Conservation (phyloP, 1,140 invertebrate species). For the Tribolium castaneum region DNA sequence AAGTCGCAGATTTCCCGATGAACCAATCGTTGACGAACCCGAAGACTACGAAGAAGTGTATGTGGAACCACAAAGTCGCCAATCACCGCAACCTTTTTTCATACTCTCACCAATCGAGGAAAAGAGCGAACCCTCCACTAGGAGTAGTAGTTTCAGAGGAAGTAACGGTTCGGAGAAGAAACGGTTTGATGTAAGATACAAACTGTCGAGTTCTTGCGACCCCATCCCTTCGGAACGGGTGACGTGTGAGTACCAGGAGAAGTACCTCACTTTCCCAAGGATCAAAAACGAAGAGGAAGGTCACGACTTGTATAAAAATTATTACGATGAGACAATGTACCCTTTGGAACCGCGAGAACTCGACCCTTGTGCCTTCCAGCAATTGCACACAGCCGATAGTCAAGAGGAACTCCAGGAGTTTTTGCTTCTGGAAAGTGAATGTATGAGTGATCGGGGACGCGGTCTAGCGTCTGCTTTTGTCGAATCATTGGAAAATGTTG, state of each 20-base stretch:
- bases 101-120: conserved; percentile 71
- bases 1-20: conserved; percentile 4
- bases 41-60: conserved; percentile 35
- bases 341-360: conserved; percentile 71
- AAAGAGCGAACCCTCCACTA: conserved; percentile 68
- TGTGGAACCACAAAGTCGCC: not conserved
- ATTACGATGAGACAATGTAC: conserved; percentile 64
- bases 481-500: conserved; percentile 4
- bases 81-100: conserved; percentile 50
- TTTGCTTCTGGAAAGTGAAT: conserved; percentile 73
- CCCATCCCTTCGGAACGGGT: conserved; percentile 55
- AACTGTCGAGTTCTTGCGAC: conserved; percentile 59
- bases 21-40: conserved; percentile 36
- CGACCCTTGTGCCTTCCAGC: conserved; percentile 69
- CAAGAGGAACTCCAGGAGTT: conserved; percentile 76
- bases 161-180: conserved; percentile 56
- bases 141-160: conserved; percentile 63
- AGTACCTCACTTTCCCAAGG: conserved; percentile 70
- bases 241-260: conserved; percentile 59
- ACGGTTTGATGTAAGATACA: conserved; percentile 38
- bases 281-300: conserved; percentile 57
- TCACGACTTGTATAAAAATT: conserved; percentile 46
- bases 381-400: conserved; percentile 72
- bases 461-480: conserved; percentile 66
- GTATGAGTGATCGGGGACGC: conserved; percentile 66